phyloP scores from a whole-genome alignment of 2,113 vertebrate species.

The Nyctibius bracteatus region DNA sequence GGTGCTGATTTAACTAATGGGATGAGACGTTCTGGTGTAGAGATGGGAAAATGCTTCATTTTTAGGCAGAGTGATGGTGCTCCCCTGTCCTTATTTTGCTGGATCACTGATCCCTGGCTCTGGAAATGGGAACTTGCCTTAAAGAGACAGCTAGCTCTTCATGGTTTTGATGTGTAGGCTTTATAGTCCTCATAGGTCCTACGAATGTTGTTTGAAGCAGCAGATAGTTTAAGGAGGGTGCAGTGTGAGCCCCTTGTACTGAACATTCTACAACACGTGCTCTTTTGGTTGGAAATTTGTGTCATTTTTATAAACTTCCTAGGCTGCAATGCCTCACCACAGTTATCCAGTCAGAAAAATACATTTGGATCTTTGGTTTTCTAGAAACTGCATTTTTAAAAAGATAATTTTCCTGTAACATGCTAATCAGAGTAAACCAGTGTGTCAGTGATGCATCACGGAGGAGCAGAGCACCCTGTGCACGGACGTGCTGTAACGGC shows the following conservation, averaged over 20 bases:
- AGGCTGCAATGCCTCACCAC: background rate
- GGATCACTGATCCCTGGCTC: background rate
- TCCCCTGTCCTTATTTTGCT: background rate
- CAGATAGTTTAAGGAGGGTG: background rate
- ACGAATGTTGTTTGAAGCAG: background rate
- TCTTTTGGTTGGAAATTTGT: background rate
- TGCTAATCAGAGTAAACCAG: background rate
- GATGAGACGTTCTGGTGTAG: background rate
- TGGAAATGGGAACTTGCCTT: background rate
- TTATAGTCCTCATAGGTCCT: background rate
- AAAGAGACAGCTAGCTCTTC: background rate
- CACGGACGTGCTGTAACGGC: fast-evolving
- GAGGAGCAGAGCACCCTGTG: background rate
- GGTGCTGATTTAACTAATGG: background rate
- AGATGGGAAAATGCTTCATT: background rate
- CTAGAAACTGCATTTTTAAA: background rate
- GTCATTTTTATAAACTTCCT: background rate
- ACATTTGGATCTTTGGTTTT: background rate
- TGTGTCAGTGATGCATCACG: background rate
- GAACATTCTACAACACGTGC: background rate
- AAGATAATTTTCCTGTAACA: background rate
- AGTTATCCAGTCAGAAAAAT: background rate
- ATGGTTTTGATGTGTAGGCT: background rate
- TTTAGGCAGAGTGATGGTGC: background rate
- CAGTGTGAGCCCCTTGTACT: background rate